Conservation (phyloP, 2,113 vertebrate species). For the Xenus cinereus region DNA sequence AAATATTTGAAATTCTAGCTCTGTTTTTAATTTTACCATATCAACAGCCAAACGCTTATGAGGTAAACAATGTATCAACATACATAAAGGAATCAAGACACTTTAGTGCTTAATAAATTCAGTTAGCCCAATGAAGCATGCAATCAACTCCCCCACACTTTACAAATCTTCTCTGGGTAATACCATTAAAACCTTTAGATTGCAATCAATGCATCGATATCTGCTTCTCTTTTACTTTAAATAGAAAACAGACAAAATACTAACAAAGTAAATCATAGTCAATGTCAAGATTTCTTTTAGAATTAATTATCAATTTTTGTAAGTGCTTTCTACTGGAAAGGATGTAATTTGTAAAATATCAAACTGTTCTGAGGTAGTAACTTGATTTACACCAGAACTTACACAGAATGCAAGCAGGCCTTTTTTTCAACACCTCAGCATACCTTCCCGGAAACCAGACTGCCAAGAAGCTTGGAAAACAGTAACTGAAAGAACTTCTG, state of each 20-base stretch:
- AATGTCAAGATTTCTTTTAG: not conserved
- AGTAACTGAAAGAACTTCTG: not conserved
- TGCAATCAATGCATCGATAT: not conserved
- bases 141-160: not conserved
- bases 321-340: not conserved
- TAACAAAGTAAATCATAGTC: not conserved
- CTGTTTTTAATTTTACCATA: not conserved
- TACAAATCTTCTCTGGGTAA: not conserved
- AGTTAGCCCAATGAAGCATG: not conserved
- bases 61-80: not conserved
- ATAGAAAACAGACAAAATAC: not conserved
- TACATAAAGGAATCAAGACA: not conserved
- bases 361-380: not conserved
- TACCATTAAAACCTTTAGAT: not conserved
- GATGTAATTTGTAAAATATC: not conserved
- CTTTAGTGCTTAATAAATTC: not conserved
- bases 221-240: not conserved
- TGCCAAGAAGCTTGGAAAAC: not conserved
- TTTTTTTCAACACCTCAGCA: not conserved
- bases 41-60: not conserved
- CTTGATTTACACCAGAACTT: not conserved
- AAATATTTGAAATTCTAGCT: not conserved
- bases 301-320: not conserved
- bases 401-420: not conserved
- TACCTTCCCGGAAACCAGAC: not conserved